These are phyloP conservation scores for Cactoblastis cactorum DNA, from an alignment of 2,888 invertebrate genomes.

Conservation along the genomic window DNA sequence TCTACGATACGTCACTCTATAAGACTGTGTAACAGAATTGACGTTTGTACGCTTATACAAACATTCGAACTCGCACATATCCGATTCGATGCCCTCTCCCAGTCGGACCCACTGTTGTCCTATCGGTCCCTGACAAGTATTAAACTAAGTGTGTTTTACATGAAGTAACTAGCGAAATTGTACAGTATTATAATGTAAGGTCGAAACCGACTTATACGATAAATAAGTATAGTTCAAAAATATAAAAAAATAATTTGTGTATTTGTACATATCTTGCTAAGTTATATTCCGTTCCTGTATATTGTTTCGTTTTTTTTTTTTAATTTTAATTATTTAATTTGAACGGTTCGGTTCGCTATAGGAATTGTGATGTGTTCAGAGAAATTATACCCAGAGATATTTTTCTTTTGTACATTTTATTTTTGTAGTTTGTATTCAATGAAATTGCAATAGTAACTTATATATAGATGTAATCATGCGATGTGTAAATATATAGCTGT, in stretches of 20 bases:
- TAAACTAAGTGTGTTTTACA: constrained; percentile 67
- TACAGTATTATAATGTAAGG: constrained; percentile 76
- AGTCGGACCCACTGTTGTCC: constrained; percentile 53
- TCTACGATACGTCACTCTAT: constrained; percentile 44
- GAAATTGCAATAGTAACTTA: constrained; percentile 79
- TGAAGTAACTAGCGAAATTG: constrained; percentile 74
- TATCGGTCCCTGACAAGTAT: constrained; percentile 67
- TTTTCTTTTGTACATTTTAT: constrained; percentile 67
- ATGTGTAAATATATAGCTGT: constrained; percentile 69
- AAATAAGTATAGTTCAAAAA: constrained; percentile 64
- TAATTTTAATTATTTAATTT: constrained; percentile 30
- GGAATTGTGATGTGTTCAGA: constrained; percentile 76
- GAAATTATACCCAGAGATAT: constrained; percentile 45
- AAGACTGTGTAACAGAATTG: constrained; percentile 76
- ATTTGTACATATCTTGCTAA: constrained; percentile 74
- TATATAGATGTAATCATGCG: constrained; percentile 65
- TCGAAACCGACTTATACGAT: constrained; percentile 63
- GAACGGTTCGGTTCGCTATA: constrained; percentile 51
- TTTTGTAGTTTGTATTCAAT: constrained; percentile 67
- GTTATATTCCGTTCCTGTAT: constrained; percentile 76
- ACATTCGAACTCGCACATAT: constrained; percentile 56
- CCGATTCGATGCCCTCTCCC: constrained; percentile 40
- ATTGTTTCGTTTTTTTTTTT: constrained; percentile 40
- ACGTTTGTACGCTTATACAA: constrained; percentile 49
- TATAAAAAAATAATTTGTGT: constrained; percentile 60